A percentile compares a stretch with the other conserved stretches of the same genome.
Evolutionary conservation across 2,113 vertebrate species (phyloP).

Genomic region (Steatornis caripensis): DNA sequence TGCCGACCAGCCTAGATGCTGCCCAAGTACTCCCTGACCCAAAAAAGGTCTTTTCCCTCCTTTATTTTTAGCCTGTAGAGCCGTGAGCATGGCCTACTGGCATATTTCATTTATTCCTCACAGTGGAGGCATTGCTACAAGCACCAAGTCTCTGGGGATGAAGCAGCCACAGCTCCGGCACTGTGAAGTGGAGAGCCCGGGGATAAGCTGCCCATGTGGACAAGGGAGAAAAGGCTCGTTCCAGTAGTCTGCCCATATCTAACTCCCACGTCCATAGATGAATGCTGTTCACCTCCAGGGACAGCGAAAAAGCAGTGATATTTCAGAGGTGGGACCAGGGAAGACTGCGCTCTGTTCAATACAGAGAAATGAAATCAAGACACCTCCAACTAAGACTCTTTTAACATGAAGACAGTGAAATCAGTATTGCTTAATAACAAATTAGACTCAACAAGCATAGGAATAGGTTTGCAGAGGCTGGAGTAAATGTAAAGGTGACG

Average conservation of each 20-base stretch:
- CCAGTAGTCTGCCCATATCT: background rate
- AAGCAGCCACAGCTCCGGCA: accelerated
- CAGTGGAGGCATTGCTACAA: background rate
- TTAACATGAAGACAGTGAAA: background rate
- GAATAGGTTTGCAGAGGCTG: background rate
- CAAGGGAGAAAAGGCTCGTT: background rate
- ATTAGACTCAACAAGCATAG: background rate
- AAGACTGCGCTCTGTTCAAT: background rate
- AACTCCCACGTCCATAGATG: background rate
- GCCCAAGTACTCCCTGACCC: background rate
- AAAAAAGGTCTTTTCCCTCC: background rate
- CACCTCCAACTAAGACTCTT: background rate
- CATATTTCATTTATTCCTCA: background rate
- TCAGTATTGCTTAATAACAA: background rate
- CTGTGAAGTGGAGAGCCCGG: accelerated
- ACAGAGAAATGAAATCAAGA: background rate
- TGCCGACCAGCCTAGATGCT: background rate
- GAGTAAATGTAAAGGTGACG: background rate
- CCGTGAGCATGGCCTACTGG: background rate
- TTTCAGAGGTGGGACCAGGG: background rate
- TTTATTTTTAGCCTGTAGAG: background rate
- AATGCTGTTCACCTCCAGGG: background rate
- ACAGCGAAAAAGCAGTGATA: background rate
- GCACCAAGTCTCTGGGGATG: background rate
- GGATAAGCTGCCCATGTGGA: background rate